Evolutionary conservation across 2,113 vertebrate genomes (phyloP).

Genomic region (Formicarius rufipectus): DNA sequence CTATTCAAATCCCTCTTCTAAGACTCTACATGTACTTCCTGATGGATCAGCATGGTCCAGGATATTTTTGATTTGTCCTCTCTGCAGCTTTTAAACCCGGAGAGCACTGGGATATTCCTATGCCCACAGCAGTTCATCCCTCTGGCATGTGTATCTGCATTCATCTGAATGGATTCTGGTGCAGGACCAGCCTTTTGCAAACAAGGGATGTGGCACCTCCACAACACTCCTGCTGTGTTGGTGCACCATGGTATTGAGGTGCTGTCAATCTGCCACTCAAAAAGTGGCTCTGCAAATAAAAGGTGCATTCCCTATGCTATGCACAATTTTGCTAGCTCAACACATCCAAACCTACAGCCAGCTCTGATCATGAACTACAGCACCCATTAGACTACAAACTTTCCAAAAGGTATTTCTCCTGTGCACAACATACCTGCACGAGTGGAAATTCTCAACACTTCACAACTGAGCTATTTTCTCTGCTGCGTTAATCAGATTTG

Average conservation of each 20-base stretch:
- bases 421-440: neutral
- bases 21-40: neutral
- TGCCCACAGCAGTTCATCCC: neutral
- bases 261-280: neutral
- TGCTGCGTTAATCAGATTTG: neutral
- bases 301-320: accelerated
- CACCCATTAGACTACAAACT: neutral
- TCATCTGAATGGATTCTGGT: neutral
- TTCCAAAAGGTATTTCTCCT: neutral
- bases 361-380: neutral
- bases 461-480: neutral
- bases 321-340: neutral
- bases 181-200: neutral
- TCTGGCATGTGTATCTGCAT: neutral
- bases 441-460: neutral
- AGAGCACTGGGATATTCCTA: neutral
- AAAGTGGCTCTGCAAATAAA: neutral
- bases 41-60: neutral
- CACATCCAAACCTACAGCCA: neutral
- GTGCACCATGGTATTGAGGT: accelerated
- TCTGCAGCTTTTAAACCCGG: neutral
- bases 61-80: neutral
- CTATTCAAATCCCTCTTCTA: neutral
- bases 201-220: neutral
- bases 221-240: neutral